Conservation (phyloP, 2,797 vertebrate species). For the Pangasius krempfi region DNA sequence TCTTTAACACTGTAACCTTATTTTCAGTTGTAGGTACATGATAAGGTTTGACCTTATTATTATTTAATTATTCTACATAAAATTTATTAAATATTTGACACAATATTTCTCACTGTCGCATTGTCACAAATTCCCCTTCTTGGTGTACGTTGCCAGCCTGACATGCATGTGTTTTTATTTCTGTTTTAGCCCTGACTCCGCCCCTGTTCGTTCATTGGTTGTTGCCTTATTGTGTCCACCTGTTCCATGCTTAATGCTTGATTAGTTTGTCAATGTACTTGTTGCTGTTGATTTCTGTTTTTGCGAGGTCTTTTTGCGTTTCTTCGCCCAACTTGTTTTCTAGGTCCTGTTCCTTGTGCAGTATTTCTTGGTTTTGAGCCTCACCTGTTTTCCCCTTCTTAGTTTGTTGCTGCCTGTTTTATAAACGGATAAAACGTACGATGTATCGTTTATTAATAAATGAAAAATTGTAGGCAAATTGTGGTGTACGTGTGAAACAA, state of each 20-base stretch:
- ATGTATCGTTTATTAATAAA: background rate
- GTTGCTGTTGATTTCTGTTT: background rate
- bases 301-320: no score
- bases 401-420: background rate
- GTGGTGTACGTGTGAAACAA: background rate
- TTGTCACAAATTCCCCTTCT: background rate
- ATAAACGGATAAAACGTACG: background rate
- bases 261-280: background rate
- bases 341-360: background rate
- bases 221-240: background rate
- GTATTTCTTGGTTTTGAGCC: background rate
- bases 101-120: no score
- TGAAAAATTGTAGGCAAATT: no score
- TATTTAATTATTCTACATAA: background rate
- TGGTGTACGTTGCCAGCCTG: background rate
- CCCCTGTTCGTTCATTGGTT: background rate
- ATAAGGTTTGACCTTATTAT: no score
- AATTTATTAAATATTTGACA: no score
- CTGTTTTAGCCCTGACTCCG: background rate
- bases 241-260: background rate
- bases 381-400: background rate
- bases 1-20: no score
- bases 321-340: background rate
- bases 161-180: background rate
- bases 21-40: no score